Evolutionary conservation across 2,113 vertebrate genomes (phyloP).

Genomic region (Pelmatolapia mariae): DNA sequence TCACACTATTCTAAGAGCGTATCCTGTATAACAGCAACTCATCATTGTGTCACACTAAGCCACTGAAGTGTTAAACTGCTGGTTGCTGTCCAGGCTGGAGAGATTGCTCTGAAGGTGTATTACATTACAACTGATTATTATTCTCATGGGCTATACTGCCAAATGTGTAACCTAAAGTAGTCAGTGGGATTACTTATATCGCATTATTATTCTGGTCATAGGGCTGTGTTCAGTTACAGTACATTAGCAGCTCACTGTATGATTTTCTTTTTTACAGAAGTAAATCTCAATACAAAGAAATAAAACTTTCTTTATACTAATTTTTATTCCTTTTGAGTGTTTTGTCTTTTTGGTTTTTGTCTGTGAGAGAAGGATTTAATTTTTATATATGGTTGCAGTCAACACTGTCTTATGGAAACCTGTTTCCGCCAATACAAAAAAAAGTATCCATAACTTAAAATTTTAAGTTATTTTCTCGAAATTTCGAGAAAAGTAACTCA

Average conservation of each 20-base stretch:
- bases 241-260: neutral
- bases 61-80: neutral
- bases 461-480: neutral
- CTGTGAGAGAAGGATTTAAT: neutral
- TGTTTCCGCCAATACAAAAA: neutral
- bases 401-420: neutral
- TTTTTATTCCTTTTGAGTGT: neutral
- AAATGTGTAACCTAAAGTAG: neutral
- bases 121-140: neutral
- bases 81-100: neutral
- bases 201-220: neutral
- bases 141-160: neutral
- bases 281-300: neutral
- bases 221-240: neutral
- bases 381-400: neutral
- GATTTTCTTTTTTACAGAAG: neutral
- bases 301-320: neutral
- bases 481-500: no score
- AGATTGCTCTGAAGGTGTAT: neutral
- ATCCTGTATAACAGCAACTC: neutral
- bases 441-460: neutral
- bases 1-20: slow-evolving; percentile 32
- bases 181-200: neutral
- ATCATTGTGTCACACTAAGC: slow-evolving; percentile 4
- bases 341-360: neutral